These are phyloP conservation scores for Zaprionus camerounensis DNA, from an alignment of 1,140 invertebrate species.

Conservation along the genomic window DNA sequence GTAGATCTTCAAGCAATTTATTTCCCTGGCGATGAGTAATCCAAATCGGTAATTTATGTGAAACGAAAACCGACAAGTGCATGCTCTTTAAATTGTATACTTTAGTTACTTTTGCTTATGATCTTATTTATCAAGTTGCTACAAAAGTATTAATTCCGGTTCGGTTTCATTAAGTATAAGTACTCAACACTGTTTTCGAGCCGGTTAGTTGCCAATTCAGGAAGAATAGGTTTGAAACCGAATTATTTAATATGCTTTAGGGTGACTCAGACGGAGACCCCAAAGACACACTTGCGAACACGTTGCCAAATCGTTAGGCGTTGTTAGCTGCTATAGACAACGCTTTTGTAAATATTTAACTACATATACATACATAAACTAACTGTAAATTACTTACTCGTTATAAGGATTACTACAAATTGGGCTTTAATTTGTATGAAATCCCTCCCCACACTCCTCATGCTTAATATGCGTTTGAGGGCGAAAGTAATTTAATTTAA, in stretches of 20 bases:
- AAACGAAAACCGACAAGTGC: slow-evolving; percentile 18
- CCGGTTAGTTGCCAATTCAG: slow-evolving; percentile 7
- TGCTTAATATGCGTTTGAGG: not conserved
- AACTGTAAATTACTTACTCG: slow-evolving; percentile 76
- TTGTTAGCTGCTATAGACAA: slow-evolving; percentile 17
- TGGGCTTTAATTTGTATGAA: slow-evolving; percentile 47
- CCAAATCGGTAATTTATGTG: slow-evolving; percentile 7
- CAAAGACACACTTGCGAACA: slow-evolving; percentile 25
- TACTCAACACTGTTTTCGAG: slow-evolving; percentile 6
- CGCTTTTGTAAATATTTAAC: slow-evolving; percentile 48
- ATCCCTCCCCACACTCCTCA: not conserved
- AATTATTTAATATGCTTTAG: not conserved
- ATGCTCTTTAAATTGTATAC: slow-evolving; percentile 22
- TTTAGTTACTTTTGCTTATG: not conserved
- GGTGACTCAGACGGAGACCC: not conserved
- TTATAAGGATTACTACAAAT: slow-evolving; percentile 54
- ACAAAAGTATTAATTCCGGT: slow-evolving; percentile 1
- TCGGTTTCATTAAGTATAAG: slow-evolving; percentile 31
- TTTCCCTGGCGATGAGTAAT: not conserved
- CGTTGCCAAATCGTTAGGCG: slow-evolving; percentile 63
- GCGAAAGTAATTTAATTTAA: slow-evolving; percentile 23
- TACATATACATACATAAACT: slow-evolving; percentile 12
- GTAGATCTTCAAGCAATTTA: slow-evolving; percentile 8
- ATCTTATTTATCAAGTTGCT: not conserved
- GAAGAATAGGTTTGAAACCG: not conserved